phyloP scores from a whole-genome alignment of 1,140 invertebrate species.

The Drosophila kurseongensis region DNA sequence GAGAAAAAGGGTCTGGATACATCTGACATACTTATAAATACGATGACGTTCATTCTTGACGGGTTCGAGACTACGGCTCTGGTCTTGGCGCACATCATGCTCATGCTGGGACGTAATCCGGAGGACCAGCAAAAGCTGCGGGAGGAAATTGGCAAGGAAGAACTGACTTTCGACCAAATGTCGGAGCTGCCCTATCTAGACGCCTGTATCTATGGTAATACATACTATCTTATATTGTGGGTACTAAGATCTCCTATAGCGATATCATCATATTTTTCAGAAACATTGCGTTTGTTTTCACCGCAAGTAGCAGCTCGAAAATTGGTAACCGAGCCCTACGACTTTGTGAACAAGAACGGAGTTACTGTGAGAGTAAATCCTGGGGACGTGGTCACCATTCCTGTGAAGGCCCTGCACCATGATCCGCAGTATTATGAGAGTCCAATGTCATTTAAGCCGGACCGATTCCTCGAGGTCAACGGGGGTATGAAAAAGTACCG shows the following conservation, averaged over 20 bases:
- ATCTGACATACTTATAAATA: conserved; percentile 43
- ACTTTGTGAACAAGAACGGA: conserved; percentile 60
- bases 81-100: conserved; percentile 43
- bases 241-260: too few relatives aligned
- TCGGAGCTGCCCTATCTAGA: conserved; percentile 55
- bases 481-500: conserved; percentile 79
- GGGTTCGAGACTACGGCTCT: conserved; percentile 68
- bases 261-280: conserved; percentile 6
- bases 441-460: conserved; percentile 88
- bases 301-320: conserved; percentile 38
- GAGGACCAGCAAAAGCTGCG: conserved; percentile 26
- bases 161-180: conserved; percentile 50
- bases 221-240: not conserved
- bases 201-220: conserved; percentile 56
- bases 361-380: conserved; percentile 65
- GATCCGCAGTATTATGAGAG: conserved; percentile 88
- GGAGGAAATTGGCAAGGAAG: conserved; percentile 61
- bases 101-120: conserved; percentile 47
- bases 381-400: conserved; percentile 85
- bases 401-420: conserved; percentile 86
- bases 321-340: conserved; percentile 37
- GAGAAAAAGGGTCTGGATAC: conserved; percentile 68
- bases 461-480: conserved; percentile 86
- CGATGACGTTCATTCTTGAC: conserved; percentile 64
- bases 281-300: conserved; percentile 59